Evolutionary conservation across 2,797 vertebrate genomes (phyloP).

Genomic region (Liparis tanakae): DNA sequence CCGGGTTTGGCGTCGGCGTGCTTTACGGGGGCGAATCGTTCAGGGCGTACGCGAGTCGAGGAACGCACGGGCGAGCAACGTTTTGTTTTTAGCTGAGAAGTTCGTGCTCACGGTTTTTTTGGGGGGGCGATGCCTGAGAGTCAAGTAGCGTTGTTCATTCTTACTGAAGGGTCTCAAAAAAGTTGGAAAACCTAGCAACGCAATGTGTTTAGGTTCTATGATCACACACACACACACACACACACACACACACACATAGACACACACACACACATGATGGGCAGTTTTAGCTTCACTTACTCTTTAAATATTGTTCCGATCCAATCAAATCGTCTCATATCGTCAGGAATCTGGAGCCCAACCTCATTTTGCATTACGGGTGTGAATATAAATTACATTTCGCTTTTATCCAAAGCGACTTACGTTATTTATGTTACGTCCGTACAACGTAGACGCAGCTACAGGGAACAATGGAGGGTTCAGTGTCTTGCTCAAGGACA

Average conservation of each 20-base stretch:
- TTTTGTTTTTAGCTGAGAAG: background rate
- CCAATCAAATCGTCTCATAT: background rate
- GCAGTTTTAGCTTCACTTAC: too few species aligned
- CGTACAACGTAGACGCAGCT: too few species aligned
- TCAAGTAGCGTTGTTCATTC: conserved; percentile 17
- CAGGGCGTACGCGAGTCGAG: background rate
- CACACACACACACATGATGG: too few species aligned
- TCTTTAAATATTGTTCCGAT: too few species aligned
- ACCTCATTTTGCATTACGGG: background rate
- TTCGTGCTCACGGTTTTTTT: conserved; percentile 18
- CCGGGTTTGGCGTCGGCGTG: too few species aligned
- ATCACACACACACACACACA: background rate
- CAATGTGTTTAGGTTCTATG: background rate
- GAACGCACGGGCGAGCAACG: conserved; percentile 1
- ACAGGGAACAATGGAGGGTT: too few species aligned
- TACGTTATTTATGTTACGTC: too few species aligned
- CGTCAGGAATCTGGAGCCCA: background rate
- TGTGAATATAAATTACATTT: background rate
- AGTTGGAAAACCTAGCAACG: background rate
- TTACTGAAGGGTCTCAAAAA: background rate
- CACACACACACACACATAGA: background rate
- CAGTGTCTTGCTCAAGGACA: too few species aligned
- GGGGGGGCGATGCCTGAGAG: conserved; percentile 1
- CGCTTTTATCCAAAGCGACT: too few species aligned
- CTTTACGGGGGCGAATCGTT: too few species aligned